Base-by-base conservation (phyloP, 2,797 vertebrate species). In the Aulostomus chinensis region DNA sequence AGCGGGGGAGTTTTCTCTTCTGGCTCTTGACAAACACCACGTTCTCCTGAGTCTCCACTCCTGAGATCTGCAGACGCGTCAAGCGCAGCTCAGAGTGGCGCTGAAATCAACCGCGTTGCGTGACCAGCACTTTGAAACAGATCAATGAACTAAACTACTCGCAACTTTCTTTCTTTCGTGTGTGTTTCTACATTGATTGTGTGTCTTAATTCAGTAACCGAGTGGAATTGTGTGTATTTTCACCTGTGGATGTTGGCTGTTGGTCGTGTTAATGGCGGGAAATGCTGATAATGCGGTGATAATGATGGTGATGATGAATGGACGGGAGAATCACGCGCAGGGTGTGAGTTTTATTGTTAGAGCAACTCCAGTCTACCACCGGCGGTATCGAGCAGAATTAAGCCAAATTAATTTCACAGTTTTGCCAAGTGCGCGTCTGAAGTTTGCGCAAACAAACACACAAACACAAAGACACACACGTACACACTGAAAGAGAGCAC, bases 321-420 rank as follows among this genome's bases (percentile, higher is more conserved):
- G 57, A 63, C 34, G 57, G 46, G 50, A 70, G 33, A 50, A 64
- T 62, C 72, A 63, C 73, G 73, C 63, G 29, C 70, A 58, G 68
- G 68, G 81, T 80, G 81, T 75, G 77, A 82, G 21, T 42, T 68
- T 66, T 63, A 69, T 73, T 73, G 68, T 79, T 72, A 59, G 75
- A 59, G 74, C 69, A 81, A 65, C 76, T 76, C 62, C 65, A 59
- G 62, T 73, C 57, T 71, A 54, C n/a, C n/a, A n/a, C 68, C 70
- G 65, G 59, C 76, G 69, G 54, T 73, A 30, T 59, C 53, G 40
- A 81, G 36, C 48, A 77, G 50, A 65, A 69, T 75, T 68, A 78
- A 65, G 67, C 69, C 78, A 83, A 81, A 81, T 76, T 71, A 69
- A 81, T 84, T 81, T 83, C 80, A 77, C 80, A 77, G 66, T 85